phyloP scores from a whole-genome alignment of 2,888 invertebrate species.

The Chamaedrilus cognettii region DNA sequence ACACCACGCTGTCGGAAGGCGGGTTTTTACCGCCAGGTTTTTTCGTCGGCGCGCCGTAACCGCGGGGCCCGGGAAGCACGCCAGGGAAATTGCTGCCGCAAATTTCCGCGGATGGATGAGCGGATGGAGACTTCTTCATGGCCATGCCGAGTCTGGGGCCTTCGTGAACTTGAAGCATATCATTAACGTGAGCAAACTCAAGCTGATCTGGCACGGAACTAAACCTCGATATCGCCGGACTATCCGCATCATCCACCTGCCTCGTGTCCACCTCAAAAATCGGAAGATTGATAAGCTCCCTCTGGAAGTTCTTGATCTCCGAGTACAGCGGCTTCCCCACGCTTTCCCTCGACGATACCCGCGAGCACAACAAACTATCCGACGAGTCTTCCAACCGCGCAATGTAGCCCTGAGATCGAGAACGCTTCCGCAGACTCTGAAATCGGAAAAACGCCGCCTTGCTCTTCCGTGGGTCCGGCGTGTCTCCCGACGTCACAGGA shows the following conservation, averaged over 20 bases:
- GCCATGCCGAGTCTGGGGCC: background rate
- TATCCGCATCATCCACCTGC: background rate
- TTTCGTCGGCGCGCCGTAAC: background rate
- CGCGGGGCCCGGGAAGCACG: background rate
- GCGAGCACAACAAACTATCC: constrained; percentile 7
- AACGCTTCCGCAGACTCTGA: constrained; percentile 55
- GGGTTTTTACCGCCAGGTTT: background rate
- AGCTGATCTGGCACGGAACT: constrained; percentile 52
- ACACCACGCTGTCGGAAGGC: background rate
- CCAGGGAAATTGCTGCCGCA: background rate
- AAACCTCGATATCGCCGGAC: constrained; percentile 53
- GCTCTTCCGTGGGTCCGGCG: constrained; percentile 8
- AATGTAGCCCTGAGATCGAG: constrained; percentile 52
- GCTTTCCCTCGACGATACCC: constrained; percentile 11
- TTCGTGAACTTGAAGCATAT: constrained; percentile 13
- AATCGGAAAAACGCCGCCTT: constrained; percentile 54
- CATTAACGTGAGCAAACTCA: constrained; percentile 20
- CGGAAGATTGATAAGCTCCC: constrained; percentile 66
- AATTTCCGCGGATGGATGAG: background rate
- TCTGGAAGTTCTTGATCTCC: constrained; percentile 65
- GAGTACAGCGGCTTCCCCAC: constrained; percentile 10
- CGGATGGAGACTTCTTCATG: background rate
- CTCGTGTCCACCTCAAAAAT: constrained; percentile 57
- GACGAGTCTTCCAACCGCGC: constrained; percentile 17
- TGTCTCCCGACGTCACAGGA: constrained; percentile 4